Percentiles rank a stretch among this genome's conserved stretches.
These are phyloP conservation scores for Lycodopsis pacificus DNA, from an alignment of 2,797 vertebrate genomes.

Conservation along the genomic window DNA sequence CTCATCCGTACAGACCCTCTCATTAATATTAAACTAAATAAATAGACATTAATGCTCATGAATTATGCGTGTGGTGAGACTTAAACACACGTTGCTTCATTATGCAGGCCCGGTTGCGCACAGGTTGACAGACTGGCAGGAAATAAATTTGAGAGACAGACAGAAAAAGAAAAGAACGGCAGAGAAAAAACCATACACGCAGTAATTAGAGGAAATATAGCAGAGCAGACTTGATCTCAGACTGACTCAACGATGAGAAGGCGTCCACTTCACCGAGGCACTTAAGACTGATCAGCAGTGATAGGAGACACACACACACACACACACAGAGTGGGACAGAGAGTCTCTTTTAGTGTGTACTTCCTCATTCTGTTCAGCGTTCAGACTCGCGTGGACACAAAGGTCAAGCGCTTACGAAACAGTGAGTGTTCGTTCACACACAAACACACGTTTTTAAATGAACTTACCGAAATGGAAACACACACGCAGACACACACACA, in stretches of 20 bases:
- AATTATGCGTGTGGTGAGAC: conserved; percentile 68
- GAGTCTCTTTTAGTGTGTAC: neutral
- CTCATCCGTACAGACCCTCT: conserved; percentile 46
- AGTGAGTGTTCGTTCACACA: conserved; percentile 11
- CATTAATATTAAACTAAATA: conserved; percentile 80
- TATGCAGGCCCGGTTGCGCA: conserved; percentile 33
- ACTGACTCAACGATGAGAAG: conserved; percentile 24
- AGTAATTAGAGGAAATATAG: conserved; percentile 23
- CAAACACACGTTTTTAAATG: conserved; percentile 43
- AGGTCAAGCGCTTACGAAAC: conserved; percentile 28
- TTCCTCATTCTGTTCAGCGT: conserved; percentile 5
- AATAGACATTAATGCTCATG: conserved; percentile 74
- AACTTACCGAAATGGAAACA: conserved; percentile 29
- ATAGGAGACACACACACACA: neutral
- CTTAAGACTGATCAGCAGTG: conserved; percentile 14
- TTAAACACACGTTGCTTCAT: conserved; percentile 33
- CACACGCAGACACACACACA: neutral
- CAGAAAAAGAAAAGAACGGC: conserved; percentile 6
- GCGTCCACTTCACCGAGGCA: conserved; percentile 1
- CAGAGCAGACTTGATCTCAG: conserved; percentile 43
- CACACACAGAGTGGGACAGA: neutral
- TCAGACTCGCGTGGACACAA: conserved; percentile 15
- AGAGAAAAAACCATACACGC: neutral
- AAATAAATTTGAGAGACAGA: conserved; percentile 24
- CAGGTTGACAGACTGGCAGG: conserved; percentile 26